phyloP scores from a whole-genome alignment of 2,888 invertebrate species.

The Tinea pellionella region DNA sequence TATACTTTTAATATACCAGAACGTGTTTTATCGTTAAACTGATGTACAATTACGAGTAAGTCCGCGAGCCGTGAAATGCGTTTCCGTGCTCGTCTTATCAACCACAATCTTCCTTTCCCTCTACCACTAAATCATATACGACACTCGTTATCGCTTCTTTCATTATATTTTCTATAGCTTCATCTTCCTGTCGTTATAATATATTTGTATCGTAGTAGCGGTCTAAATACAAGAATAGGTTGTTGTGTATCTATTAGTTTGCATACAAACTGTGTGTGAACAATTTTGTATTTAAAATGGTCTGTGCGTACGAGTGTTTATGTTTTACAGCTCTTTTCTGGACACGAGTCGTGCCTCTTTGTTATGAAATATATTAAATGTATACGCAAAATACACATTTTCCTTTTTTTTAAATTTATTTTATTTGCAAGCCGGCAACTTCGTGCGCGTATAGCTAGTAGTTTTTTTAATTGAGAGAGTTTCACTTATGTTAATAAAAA shows the following conservation, averaged over 20 bases:
- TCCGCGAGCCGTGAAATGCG: slow-evolving; percentile 32
- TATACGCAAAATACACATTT: no score
- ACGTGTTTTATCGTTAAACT: slow-evolving; percentile 20
- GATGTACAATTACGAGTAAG: slow-evolving; percentile 27
- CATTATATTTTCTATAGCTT: not conserved
- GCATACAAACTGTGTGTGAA: slow-evolving; percentile 12
- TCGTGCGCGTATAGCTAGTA: no score
- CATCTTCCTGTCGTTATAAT: not conserved
- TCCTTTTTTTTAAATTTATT: no score
- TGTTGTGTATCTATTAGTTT: not conserved
- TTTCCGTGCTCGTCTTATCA: slow-evolving; percentile 33
- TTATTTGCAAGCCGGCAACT: no score
- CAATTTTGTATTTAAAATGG: slow-evolving; percentile 3
- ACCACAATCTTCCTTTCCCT: slow-evolving; percentile 25
- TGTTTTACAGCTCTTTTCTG: not conserved
- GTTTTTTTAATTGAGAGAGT: no score
- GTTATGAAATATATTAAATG: not conserved
- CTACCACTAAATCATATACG: slow-evolving; percentile 13
- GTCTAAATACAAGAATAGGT: not conserved
- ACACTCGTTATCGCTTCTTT: not conserved
- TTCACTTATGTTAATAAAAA: no score
- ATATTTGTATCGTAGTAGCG: not conserved
- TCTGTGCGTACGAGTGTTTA: not conserved
- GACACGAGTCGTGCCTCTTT: not conserved
- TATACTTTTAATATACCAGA: slow-evolving; percentile 14